phyloP scores from a whole-genome alignment of 2,797 vertebrate genomes.

The Chiloscyllium punctatum region DNA sequence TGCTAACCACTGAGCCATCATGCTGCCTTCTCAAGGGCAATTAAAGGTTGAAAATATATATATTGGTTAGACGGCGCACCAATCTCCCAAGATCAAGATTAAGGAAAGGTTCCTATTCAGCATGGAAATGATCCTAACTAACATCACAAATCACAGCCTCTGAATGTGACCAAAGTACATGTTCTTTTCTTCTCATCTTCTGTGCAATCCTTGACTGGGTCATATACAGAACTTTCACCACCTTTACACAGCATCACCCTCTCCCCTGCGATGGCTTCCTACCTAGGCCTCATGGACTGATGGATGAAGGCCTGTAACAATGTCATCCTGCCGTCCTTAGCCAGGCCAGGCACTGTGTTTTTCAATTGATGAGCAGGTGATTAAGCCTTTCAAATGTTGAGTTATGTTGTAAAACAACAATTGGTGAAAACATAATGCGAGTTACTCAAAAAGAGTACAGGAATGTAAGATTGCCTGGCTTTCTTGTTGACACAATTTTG shows the following conservation, averaged over 20 bases:
- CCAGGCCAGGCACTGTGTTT: not conserved
- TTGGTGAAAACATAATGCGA: too few species aligned
- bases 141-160: not conserved
- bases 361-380: not conserved
- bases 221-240: not conserved
- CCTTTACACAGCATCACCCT: not conserved
- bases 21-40: too few species aligned
- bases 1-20: too few species aligned
- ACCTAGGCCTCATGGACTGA: not conserved
- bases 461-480: too few species aligned
- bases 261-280: not conserved
- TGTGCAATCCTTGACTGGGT: not conserved
- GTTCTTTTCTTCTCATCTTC: not conserved
- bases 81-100: too few species aligned
- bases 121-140: not conserved
- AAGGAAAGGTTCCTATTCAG: not conserved
- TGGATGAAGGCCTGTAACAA: not conserved
- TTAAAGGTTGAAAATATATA: too few species aligned
- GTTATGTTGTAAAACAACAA: too few species aligned
- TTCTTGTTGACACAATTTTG: too few species aligned
- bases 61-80: too few species aligned
- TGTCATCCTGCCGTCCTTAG: not conserved
- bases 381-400: not conserved
- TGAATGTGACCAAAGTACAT: not conserved
- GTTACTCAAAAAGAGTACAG: too few species aligned